These are phyloP conservation scores for Gadopsis bispinosus DNA, from an alignment of 2,797 vertebrate genomes.

Conservation along the genomic window DNA sequence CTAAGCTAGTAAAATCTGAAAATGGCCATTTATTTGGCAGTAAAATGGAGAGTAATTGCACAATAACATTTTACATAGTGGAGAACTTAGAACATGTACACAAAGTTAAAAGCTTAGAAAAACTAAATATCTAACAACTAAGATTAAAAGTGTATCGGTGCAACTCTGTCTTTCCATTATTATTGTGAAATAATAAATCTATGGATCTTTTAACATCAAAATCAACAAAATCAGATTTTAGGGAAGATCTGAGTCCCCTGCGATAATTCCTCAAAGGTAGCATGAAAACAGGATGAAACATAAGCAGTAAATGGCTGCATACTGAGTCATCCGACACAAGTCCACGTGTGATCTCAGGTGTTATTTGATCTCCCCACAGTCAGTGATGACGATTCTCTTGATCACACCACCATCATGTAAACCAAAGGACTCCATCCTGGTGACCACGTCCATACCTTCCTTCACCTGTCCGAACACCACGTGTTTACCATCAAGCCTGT, in stretches of 20 bases:
- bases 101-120: constrained; percentile 6
- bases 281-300: neutral
- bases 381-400: constrained; percentile 92
- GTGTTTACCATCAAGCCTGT: constrained; percentile 95
- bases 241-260: neutral
- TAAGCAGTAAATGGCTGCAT: constrained; percentile 14
- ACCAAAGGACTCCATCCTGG: constrained; percentile 92
- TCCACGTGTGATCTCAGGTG: neutral
- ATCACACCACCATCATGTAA: constrained; percentile 91
- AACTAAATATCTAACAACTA: constrained; percentile 5
- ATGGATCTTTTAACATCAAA: neutral
- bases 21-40: constrained; percentile 60
- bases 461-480: constrained; percentile 95
- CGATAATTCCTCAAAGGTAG: neutral
- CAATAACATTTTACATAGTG: constrained; percentile 37
- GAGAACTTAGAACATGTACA: neutral
- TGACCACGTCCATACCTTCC: constrained; percentile 92
- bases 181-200: neutral
- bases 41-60: constrained; percentile 38
- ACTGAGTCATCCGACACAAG: constrained; percentile 16
- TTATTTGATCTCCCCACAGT: constrained; percentile 92
- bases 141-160: neutral
- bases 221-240: constrained; percentile 9
- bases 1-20: constrained; percentile 52
- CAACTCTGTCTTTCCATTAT: neutral